Evolutionary conservation across 2,797 vertebrate species (phyloP), one percentile per base, ranked within the genome.

Genomic region (Merluccius polli): DNA sequence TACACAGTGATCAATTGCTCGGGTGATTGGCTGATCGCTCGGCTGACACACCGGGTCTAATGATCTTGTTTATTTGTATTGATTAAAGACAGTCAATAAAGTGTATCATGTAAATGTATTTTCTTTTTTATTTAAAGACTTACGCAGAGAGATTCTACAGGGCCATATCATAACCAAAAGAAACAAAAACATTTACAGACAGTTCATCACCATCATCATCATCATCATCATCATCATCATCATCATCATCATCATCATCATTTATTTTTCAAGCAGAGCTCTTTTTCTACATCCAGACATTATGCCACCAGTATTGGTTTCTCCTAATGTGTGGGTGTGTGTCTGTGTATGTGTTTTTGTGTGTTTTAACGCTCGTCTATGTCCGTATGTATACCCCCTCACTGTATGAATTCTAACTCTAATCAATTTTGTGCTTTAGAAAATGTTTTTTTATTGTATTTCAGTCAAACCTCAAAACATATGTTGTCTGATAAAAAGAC

Each of bases 91-190:
- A 76, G 79, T 88, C 75, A 87, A 73, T 87, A 65, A 33, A 75
- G 71, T 52, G 82, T 75, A 71, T 84, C 81, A 33, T 67, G 65
- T 1, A 31, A 63, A 44, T 86, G 90, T 78, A 79, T 88, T 92
- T 91, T 82, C 90, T 89, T 87, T 93, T 94, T 94, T 95, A 94
- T 94, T 94, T 92, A 89, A 92, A 93, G 90, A 93, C 91, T 90
- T 93, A 94, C 92, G 91, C 91, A 94, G 91, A 92, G 89, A 93
- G 88, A 91, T 93, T 93, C 92, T 93, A 95, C 91, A 94, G 92
- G 91, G 93, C 89, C 89, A 90, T 92, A 91, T 90, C 87, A 91
- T 91, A 92, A 93, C 87, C 90, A 89, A 93, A 91, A 89, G 74
- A 90, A 91, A 91, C 88, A 78, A 89, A 91, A 92, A 93, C 90